Evolutionary conservation across 92 coral and sea anemone genomes (phyloP).

Genomic region (Metridium senile): DNA sequence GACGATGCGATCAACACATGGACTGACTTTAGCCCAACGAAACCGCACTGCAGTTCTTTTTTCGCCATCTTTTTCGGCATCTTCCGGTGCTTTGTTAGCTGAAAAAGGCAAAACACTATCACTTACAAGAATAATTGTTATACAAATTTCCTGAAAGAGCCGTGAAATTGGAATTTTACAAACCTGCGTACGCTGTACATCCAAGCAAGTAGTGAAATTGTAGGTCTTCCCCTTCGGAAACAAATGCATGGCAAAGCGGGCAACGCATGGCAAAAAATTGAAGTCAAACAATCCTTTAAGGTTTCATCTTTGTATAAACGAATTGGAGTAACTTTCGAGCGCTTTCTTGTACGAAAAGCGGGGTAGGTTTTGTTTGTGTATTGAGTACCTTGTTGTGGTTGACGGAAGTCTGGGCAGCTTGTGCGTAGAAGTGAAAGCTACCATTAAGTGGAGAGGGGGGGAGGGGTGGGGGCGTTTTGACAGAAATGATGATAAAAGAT

Average conservation of each 20-base stretch:
- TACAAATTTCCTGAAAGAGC: not conserved
- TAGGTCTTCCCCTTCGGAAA: conserved; percentile 59
- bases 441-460: conserved; percentile 7
- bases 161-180: conserved; percentile 1
- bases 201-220: conserved; percentile 80
- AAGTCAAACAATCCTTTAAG: not conserved
- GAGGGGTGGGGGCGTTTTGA: conserved; percentile 10
- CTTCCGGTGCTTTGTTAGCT: not conserved
- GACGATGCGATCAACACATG: conserved; percentile 77
- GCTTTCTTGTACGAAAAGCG: not conserved
- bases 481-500: not conserved
- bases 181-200: conserved; percentile 67
- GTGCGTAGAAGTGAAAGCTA: not conserved
- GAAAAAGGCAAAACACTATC: not conserved
- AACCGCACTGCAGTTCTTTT: conserved; percentile 57
- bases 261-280: conserved; percentile 68
- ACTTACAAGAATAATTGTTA: not conserved
- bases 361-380: not conserved
- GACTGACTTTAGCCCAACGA: conserved; percentile 86
- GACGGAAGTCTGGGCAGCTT: conserved; percentile 12
- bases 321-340: not conserved
- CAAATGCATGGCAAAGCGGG: conserved; percentile 76
- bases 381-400: not conserved
- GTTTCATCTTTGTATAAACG: not conserved
- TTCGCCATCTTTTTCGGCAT: not conserved